Evolutionary conservation across 2,797 vertebrate species (phyloP), one percentile per base, ranked within the genome.

Genomic region (Sebastes jordani): DNA sequence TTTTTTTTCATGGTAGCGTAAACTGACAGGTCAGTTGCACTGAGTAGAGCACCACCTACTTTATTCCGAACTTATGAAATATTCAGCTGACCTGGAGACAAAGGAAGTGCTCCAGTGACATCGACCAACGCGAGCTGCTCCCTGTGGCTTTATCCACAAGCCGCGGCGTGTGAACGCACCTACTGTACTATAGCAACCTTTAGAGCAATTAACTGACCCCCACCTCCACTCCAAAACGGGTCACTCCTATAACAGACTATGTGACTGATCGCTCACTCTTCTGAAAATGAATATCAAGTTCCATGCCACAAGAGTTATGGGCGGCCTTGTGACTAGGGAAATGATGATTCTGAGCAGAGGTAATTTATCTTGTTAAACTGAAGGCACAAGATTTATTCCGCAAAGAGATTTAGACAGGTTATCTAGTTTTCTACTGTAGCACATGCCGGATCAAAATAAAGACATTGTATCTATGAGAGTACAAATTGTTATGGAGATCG

Each of bases 21-120:
- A 62, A 67, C 61, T 75, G 79, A 68, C 64, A 52, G 84, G 82
- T 88, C 83, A 86, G 55, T 63, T 64, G 76, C 80, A 75, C 73
- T 62, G 67, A 83, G 85, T 59, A 20, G 63, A 85, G 71, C 70
- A 59, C 76, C 78, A 74, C 46, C 78, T 76, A 78, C 80, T 69
- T 32, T 82, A 42, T 73, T 84, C 89, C 73, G 75, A 85, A 84
- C 71, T 81, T 85, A 88, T 91, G 80, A 94, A 94, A 93, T 91
- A 94, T 93, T 91, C 82, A 93, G 82, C 59, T 52, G 63, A 80
- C 71, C 65, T 29, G 63, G 78, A 88, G 87, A 89, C 82, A 85
- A 86, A 89, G 84, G 75, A 82, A 88, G 80, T 14, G 78, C 78
- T 82, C 68, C 70, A 27, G 79, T 86, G 88, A 86, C 88, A 92